Evolutionary conservation across 2,113 vertebrate genomes (phyloP), one percentile per base, ranked within the genome.

Genomic region (Chitala chitala): DNA sequence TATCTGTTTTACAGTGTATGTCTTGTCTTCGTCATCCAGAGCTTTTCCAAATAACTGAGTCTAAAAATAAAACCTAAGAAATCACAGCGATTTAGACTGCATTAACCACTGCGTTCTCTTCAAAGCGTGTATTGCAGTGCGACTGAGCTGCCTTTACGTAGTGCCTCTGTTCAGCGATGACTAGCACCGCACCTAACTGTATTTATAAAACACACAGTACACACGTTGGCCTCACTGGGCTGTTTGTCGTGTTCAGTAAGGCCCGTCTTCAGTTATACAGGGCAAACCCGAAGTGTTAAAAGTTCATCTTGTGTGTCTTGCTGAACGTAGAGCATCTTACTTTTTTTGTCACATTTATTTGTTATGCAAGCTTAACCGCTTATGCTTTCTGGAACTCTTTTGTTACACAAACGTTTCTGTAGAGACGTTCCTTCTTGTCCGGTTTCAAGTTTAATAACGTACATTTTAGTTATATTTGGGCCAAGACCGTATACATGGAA

Each of bases 111-210:
- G 72, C 15, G 7, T 61, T 74, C 42, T 68, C 59, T 50, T 53
- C 33, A 56, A 44, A 65, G 33, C 48, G 6, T 65, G 46, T 20
- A 17, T 31, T 42, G 9, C 50, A 20, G 20, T 20, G 56, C 63
- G 54, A 29, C 36, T 44, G 33, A 38, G 12, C 8, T 53, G 72
- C 61, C 61, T 55, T 53, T 31, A n/a, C 44, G 36, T 69, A 44
- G 64, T 75, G 73, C 73, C 48, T 56, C 24, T 48, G 38, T 69
- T n/a, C 53, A 71, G 50, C 69, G 38, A 69, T 71, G 44, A 22
- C 20, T 51, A 10, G 5, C 46, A 48, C 5, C 22, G 5, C 63
- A 17, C 29, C 40, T 36, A 61, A 61, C 17, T 1, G 6, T 55
- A 7, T n/a, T 55, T 55, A 1, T 55, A 51, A 51, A 51, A 2